Base-by-base conservation (phyloP, 2,113 vertebrate species). In the Cyanoramphus novaezelandiae region DNA sequence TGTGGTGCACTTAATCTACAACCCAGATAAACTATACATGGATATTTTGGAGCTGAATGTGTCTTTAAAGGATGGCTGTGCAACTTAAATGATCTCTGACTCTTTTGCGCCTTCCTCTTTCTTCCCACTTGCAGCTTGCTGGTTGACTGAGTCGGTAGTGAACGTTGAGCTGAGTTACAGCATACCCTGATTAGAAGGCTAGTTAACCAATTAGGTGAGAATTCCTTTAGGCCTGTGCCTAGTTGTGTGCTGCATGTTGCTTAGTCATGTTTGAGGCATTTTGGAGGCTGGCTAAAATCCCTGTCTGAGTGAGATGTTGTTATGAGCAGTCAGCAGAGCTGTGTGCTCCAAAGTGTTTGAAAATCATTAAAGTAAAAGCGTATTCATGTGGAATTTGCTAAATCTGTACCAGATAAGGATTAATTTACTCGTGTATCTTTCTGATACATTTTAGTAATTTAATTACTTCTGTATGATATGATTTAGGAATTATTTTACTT, bases 351-450 rank as follows among this genome's bases (percentile, higher is more conserved):
- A 35, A 55, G 8, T 25, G 0, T 62, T 85, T 82, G 21, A 39
- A 86, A 75, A 53, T 46, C 27, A 27, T 8, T 88, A 17, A 64
- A 43, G 16, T 29, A 12, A 37, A 77, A 57, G 10, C 39, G 12
- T 55, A 4, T 74, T 77, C 2, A 6, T 9, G 7, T 59, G 15
- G 13, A n/a, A 46, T 18, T 88, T 83, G 11, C 28, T 50, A 35
- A 35, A 71, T 53, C 43, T 14, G 1, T 23, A 6, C 6, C 0
- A 0, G 6, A 2, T 39, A 35, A 60, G 67, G 41, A 23, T 75
- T n/a, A 15, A 47, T 55, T 19, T 18, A 28, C 7, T 55, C 23
- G 19, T 4, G 1, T 41, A 19, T 19, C 15, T 63, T 76, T 72
- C 35, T 65, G 33, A 18, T 67, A 5, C 2, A 9, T 50, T 81